A percentile compares a stretch with the other conserved stretches of the same genome.
Conservation (phyloP, 2,797 vertebrate species). For the Hapalemur alaotrensis region DNA sequence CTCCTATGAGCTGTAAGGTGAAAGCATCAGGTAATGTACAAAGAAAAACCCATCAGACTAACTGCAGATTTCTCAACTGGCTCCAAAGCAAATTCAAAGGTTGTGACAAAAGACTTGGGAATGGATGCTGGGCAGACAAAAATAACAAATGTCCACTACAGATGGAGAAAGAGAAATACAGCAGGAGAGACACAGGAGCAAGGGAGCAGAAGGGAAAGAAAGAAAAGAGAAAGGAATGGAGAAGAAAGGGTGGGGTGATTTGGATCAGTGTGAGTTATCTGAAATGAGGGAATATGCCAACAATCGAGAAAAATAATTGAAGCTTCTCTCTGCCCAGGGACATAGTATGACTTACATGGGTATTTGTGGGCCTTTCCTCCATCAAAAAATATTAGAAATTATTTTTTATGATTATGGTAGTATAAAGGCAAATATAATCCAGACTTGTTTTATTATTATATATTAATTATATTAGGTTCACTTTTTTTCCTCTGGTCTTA, state of each 20-base stretch:
- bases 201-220: neutral
- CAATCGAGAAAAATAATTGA: neutral
- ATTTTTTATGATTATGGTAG: neutral
- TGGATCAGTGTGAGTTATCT: neutral
- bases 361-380: neutral
- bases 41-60: too few species aligned
- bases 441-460: neutral
- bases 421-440: neutral
- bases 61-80: too few species aligned
- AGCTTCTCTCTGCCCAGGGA: neutral
- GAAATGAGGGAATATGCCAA: neutral
- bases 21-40: too few species aligned
- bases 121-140: neutral
- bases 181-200: neutral
- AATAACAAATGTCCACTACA: neutral
- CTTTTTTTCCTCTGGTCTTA: neutral
- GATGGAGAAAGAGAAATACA: neutral
- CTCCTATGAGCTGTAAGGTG: too few species aligned
- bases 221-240: neutral
- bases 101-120: neutral
- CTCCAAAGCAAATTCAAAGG: neutral
- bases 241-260: neutral
- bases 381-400: neutral
- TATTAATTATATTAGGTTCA: neutral
- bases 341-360: neutral